Percentiles rank a stretch among this genome's conserved stretches.
These are phyloP conservation scores for Apis dorsata DNA, from an alignment of 1,140 invertebrate species.

Conservation along the genomic window DNA sequence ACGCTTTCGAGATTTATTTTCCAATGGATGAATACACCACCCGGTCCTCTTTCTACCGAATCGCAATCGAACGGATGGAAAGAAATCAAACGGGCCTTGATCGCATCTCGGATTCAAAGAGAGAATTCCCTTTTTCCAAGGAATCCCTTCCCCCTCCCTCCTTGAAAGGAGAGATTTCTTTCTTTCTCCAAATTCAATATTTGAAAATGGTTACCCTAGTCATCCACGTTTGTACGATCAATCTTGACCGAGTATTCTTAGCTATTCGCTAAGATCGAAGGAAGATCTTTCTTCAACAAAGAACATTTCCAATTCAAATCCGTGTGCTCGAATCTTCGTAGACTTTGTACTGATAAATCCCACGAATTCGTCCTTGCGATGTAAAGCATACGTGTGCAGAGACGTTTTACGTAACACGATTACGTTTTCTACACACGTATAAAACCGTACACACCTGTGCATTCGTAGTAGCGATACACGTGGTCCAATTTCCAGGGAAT, in stretches of 20 bases:
- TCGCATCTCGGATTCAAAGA: background rate
- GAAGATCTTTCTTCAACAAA: background rate
- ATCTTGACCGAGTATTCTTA: background rate
- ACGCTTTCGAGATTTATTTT: slow-evolving; percentile 11
- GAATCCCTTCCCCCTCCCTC: background rate
- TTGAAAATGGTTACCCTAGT: background rate
- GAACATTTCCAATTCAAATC: too few relatives aligned
- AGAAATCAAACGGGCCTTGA: background rate
- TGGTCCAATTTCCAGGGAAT: too few relatives aligned
- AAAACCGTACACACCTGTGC: background rate
- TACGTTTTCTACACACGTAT: background rate
- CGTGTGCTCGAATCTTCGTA: too few relatives aligned
- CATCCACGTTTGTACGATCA: background rate
- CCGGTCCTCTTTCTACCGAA: too few relatives aligned
- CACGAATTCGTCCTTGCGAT: too few relatives aligned
- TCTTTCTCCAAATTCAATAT: slow-evolving; percentile 17
- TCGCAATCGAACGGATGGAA: background rate
- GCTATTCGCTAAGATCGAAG: background rate
- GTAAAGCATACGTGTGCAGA: too few relatives aligned
- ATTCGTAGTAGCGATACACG: too few relatives aligned
- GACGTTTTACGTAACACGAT: too few relatives aligned
- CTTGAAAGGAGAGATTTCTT: background rate
- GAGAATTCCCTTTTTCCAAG: too few relatives aligned
- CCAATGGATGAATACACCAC: background rate
- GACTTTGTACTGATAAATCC: too few relatives aligned